Base-by-base conservation (phyloP, 1,140 invertebrate species). In the Drosophila lowei region DNA sequence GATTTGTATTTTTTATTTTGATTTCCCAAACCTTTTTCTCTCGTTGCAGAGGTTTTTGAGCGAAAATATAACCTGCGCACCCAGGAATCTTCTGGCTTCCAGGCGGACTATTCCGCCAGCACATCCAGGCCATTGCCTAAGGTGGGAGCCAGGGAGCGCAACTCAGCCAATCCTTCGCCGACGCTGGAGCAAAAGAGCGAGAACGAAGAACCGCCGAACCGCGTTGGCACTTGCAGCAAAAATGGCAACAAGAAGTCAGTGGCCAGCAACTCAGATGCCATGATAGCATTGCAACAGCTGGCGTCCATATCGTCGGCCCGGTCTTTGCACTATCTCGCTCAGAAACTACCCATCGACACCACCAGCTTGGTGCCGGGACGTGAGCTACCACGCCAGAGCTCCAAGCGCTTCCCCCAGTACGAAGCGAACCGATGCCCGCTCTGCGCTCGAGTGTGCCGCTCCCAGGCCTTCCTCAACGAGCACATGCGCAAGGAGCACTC, bases 401-500 rank as follows among this genome's bases (percentile, higher is more conserved):
- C 72, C 15, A 90, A 89, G 23, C 74, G 84, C 4, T 47, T 71
- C 7, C 71, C 86, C 4, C 72, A 74, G 18, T 91, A 84, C 48
- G 90, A 91, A 61, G 74, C 83, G n/a, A 91, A 91, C 63, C 90
- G 90, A 13, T 91, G 90, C 62, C 90, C 90, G 0, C 53, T 91
- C 1, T 91, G 90, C 57, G 77, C 89, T 13, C 71, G 89, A 2
- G 76, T 88, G 38, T 91, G 90, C 67, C 79, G 90, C 21, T 83
- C 90, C 6, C 90, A 91, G 64, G 79, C 90, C 23, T 90, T 90
- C 54, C 76, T 91, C 15, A 91, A 91, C 46, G 90, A 91, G 54
- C 90, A 91, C 38, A 91, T 91, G 90, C 85, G 90, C 42, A 85
- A 91, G 58, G 90, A 91, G 67, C 90, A 91, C 53, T 90, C 90